phyloP scores from a whole-genome alignment of 2,113 vertebrate genomes.

The Hippocampus zosterae region DNA sequence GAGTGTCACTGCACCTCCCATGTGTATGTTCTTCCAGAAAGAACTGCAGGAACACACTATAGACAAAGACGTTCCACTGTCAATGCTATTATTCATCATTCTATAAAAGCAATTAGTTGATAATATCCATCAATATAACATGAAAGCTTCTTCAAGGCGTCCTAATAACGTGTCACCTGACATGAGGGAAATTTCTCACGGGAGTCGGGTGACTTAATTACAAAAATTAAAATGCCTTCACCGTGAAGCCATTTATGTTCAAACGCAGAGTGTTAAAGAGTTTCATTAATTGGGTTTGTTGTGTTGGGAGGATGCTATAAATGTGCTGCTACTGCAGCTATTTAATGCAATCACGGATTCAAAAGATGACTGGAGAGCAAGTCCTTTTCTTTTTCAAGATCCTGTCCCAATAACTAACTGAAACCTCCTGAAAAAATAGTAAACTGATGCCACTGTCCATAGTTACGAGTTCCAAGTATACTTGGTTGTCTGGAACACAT shows the following conservation, averaged over 20 bases:
- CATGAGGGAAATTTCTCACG: background rate
- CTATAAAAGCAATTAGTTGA: background rate
- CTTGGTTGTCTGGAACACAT: background rate
- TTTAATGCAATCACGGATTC: background rate
- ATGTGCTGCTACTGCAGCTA: background rate
- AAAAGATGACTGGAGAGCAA: background rate
- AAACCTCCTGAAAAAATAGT: background rate
- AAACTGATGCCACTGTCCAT: background rate
- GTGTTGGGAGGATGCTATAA: background rate
- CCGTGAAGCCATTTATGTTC: conserved; percentile 3
- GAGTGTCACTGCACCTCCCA: too few relatives aligned
- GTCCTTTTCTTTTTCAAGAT: background rate
- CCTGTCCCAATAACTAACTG: background rate
- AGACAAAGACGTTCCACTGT: background rate
- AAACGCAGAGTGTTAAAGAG: conserved; percentile 3
- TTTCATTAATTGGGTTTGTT: conserved; percentile 9
- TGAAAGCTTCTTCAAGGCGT: background rate
- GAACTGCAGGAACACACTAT: background rate
- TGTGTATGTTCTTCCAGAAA: background rate
- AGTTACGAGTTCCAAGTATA: background rate
- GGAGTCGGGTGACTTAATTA: background rate
- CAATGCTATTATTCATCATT: background rate
- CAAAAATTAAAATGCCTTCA: background rate
- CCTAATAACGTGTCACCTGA: background rate
- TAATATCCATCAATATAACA: background rate